Evolutionary conservation across 1,140 invertebrate genomes (phyloP).

Genomic region (Nephotettix cincticeps): DNA sequence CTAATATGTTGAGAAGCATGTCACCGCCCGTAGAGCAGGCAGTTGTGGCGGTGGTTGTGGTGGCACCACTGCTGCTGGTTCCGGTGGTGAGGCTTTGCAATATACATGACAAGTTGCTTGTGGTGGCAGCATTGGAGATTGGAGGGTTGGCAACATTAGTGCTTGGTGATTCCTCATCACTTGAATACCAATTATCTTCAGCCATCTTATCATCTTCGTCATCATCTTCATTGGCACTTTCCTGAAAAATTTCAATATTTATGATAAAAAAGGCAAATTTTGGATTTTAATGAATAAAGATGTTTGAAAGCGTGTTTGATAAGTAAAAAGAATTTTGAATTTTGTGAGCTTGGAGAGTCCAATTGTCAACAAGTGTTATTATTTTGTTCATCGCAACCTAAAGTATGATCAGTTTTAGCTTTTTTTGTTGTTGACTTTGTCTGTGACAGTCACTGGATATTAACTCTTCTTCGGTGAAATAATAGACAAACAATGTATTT

Average conservation of each 20-base stretch:
- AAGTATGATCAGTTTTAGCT: too few relatives aligned
- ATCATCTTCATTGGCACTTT: slow-evolving; percentile 48
- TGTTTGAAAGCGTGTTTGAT: too few relatives aligned
- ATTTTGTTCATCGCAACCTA: too few relatives aligned
- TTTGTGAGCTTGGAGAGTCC: too few relatives aligned
- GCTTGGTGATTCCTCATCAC: slow-evolving; percentile 60
- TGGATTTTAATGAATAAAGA: too few relatives aligned
- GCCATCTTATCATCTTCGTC: slow-evolving; percentile 52
- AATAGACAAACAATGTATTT: too few relatives aligned
- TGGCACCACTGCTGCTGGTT: not conserved
- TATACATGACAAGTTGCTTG: slow-evolving; percentile 5
- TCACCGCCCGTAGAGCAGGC: not conserved
- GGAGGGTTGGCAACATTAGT: not conserved
- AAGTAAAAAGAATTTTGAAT: too few relatives aligned
- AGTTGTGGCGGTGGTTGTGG: slow-evolving; percentile 1
- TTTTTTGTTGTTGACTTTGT: too few relatives aligned
- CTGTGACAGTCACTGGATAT: too few relatives aligned
- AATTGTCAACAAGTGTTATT: too few relatives aligned
- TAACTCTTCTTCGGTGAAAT: too few relatives aligned
- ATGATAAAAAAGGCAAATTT: too few relatives aligned
- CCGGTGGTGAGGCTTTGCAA: not conserved
- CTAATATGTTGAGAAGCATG: not conserved
- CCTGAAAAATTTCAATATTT: not conserved
- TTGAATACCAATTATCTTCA: slow-evolving; percentile 75
- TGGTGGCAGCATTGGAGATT: not conserved